Percentiles rank a stretch among this genome's conserved stretches.
Evolutionary conservation across 2,113 vertebrate genomes (phyloP).

Genomic region (Istiophorus platypterus): DNA sequence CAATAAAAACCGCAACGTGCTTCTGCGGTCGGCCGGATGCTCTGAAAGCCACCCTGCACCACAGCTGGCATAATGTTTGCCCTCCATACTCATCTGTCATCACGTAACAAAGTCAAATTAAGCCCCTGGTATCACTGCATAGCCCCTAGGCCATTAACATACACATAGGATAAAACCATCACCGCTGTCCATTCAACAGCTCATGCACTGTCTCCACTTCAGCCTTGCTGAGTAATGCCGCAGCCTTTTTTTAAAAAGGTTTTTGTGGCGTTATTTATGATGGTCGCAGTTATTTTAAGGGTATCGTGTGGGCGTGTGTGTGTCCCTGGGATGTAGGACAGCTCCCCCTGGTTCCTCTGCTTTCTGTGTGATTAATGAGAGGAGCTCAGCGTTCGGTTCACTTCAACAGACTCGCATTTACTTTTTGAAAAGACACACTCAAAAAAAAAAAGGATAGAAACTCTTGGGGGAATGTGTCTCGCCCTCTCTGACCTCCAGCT

Average conservation of each 20-base stretch:
- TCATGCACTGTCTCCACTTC: not conserved
- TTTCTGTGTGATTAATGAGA: slow-evolving; percentile 79
- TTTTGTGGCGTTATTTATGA: slow-evolving; percentile 70
- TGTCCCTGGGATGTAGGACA: slow-evolving; percentile 74
- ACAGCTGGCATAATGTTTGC: slow-evolving; percentile 49
- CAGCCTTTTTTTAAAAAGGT: slow-evolving; percentile 59
- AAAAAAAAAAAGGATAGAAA: slow-evolving; percentile 17
- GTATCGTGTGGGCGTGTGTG: slow-evolving; percentile 14
- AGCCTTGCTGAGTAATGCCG: slow-evolving; percentile 52
- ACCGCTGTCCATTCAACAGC: slow-evolving; percentile 17
- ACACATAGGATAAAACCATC: slow-evolving; percentile 32
- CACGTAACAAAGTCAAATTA: slow-evolving; percentile 50
- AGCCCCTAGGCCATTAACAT: slow-evolving; percentile 42
- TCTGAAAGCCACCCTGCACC: slow-evolving; percentile 25
- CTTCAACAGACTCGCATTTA: slow-evolving; percentile 43
- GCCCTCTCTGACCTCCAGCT: slow-evolving; percentile 47
- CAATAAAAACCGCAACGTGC: not conserved
- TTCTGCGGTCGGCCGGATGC: slow-evolving; percentile 16
- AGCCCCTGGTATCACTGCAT: slow-evolving; percentile 29
- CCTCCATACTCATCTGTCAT: slow-evolving; percentile 55
- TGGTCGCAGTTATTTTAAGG: slow-evolving; percentile 72
- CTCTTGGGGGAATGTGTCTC: slow-evolving; percentile 46
- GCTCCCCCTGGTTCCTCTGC: slow-evolving; percentile 75
- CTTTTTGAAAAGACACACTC: slow-evolving; percentile 72
- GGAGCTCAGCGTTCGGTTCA: slow-evolving; percentile 60